Evolutionary conservation across 2,888 invertebrate genomes (phyloP).

Genomic region (Cryptocheilus praepositus): DNA sequence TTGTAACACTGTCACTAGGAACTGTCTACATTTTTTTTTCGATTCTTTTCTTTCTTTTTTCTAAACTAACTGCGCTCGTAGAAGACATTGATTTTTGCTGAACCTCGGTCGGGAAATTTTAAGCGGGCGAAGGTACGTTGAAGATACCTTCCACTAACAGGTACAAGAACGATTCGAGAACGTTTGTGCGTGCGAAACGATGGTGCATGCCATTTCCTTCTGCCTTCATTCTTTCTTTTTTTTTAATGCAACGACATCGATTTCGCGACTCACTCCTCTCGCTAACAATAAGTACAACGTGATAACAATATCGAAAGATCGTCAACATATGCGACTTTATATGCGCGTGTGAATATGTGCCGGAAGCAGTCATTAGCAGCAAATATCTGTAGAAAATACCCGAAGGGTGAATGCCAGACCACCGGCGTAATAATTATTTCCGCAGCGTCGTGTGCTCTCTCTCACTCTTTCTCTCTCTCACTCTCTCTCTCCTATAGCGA

Average conservation of each 20-base stretch:
- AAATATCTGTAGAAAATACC: conserved; percentile 45
- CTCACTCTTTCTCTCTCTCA: not conserved
- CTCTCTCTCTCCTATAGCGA: not conserved
- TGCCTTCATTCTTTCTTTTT: too few species aligned
- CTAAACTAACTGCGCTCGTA: conserved; percentile 42
- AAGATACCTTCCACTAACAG: conserved; percentile 42
- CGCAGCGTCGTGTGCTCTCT: not conserved
- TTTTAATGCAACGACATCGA: not conserved
- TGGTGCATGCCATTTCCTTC: too few species aligned
- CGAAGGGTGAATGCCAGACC: conserved; percentile 26
- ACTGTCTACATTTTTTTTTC: conserved; percentile 44
- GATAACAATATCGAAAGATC: conserved; percentile 36
- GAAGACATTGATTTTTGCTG: conserved; percentile 46
- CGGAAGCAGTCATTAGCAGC: conserved; percentile 29
- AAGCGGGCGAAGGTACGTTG: conserved; percentile 44
- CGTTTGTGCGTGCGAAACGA: conserved; percentile 7
- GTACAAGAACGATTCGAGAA: conserved; percentile 32
- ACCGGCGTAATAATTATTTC: not conserved
- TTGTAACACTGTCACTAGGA: conserved; percentile 48
- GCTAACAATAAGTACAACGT: conserved; percentile 19
- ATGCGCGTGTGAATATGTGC: conserved; percentile 7
- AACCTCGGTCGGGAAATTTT: conserved; percentile 15
- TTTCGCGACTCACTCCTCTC: conserved; percentile 1
- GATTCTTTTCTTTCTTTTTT: too few species aligned
- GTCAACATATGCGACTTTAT: conserved; percentile 13